Percentiles rank a stretch among this genome's conserved stretches.
These are phyloP conservation scores for Falcunculus frontatus DNA, from an alignment of 2,113 vertebrate genomes.

Conservation along the genomic window DNA sequence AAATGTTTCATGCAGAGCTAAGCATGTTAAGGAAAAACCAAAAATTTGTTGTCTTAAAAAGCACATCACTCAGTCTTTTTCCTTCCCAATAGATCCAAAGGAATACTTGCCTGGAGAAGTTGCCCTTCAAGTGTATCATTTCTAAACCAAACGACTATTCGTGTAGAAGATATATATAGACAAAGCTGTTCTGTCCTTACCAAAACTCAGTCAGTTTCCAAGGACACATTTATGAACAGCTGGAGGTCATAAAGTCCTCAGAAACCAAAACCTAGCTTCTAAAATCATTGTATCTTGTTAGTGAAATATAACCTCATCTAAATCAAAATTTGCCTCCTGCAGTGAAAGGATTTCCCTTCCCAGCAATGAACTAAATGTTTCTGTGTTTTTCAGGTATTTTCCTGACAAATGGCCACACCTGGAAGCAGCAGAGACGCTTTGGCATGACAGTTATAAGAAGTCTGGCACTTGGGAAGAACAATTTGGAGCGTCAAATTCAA, in stretches of 20 bases:
- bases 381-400: slow-evolving; percentile 55
- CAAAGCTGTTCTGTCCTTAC: background rate
- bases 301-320: background rate
- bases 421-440: slow-evolving; percentile 67
- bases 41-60: background rate
- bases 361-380: background rate
- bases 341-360: background rate
- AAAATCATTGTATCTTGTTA: background rate
- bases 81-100: background rate
- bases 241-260: background rate
- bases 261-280: background rate
- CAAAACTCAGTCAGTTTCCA: background rate
- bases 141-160: background rate
- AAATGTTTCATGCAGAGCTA: background rate
- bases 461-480: slow-evolving; percentile 40
- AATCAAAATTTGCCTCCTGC: background rate
- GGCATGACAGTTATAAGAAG: slow-evolving; percentile 39
- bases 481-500: slow-evolving; percentile 57
- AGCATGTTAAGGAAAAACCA: background rate
- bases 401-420: slow-evolving; percentile 62
- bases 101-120: background rate
- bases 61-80: background rate
- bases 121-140: background rate
- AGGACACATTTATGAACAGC: background rate
- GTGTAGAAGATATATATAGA: background rate